phyloP scores from a whole-genome alignment of 2,888 invertebrate genomes.

The Papilio protenor region DNA sequence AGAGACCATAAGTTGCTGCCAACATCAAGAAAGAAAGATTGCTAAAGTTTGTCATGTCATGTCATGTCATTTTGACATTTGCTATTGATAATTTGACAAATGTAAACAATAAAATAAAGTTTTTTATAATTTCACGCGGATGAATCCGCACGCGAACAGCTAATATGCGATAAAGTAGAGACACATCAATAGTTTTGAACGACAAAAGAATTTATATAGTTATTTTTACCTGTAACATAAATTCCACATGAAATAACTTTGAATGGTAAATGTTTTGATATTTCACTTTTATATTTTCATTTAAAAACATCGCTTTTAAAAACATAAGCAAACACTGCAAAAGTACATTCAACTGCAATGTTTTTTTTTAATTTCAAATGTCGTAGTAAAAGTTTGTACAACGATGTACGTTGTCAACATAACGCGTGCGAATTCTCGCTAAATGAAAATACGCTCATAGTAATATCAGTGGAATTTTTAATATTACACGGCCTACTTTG shows the following conservation, averaged over 20 bases:
- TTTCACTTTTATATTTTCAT: conserved; percentile 19
- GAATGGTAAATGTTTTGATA: conserved; percentile 43
- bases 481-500: conserved; percentile 43
- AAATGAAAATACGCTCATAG: conserved; percentile 36
- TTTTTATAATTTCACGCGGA: too few species aligned
- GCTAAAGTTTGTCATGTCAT: too few species aligned
- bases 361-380: conserved; percentile 29
- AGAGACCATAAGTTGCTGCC: too few species aligned
- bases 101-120: too few species aligned
- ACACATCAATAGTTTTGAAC: not conserved
- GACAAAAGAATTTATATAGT: conserved; percentile 23
- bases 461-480: conserved; percentile 44
- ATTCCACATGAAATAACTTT: conserved; percentile 50
- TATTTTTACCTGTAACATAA: conserved; percentile 54
- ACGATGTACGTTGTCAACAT: conserved; percentile 22
- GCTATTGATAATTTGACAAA: too few species aligned
- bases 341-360: not conserved
- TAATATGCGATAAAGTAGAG: not conserved
- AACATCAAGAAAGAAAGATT: too few species aligned
- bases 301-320: not conserved
- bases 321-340: not conserved
- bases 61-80: too few species aligned
- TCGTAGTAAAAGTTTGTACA: conserved; percentile 29
- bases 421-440: conserved; percentile 30
- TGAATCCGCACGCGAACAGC: too few species aligned